Conservation (phyloP, 1,140 invertebrate species). For the Diuraphis noxia region DNA sequence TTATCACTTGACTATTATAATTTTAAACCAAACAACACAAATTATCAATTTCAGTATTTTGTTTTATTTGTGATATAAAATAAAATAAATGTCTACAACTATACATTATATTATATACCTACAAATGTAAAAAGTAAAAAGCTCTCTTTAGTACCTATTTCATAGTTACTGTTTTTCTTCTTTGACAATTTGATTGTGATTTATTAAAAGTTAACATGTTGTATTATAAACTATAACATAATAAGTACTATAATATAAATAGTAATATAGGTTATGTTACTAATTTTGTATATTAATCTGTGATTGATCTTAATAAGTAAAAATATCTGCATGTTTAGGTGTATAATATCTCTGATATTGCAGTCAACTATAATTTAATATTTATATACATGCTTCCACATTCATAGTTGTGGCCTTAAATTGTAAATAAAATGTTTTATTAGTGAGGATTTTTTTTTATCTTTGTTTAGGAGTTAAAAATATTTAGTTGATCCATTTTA, state of each 20-base stretch:
- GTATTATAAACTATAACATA: neutral
- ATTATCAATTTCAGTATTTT: neutral
- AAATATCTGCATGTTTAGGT: neutral
- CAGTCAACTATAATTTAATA: neutral
- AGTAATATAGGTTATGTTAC: too few relatives aligned
- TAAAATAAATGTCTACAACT: neutral
- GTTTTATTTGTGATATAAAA: neutral
- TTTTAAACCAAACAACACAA: neutral
- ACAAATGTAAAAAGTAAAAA: neutral
- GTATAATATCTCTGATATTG: neutral
- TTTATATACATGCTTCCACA: neutral
- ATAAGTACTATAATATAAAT: neutral
- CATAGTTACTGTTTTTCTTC: neutral
- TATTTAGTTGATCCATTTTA: neutral
- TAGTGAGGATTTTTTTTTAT: neutral
- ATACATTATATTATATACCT: neutral
- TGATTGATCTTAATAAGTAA: neutral
- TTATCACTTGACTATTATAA: neutral
- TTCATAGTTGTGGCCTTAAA: neutral
- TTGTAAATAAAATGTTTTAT: neutral
- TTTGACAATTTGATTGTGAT: neutral
- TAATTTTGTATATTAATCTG: neutral
- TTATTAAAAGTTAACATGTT: neutral
- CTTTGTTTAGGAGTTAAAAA: neutral
- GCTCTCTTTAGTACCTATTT: neutral